phyloP scores from a whole-genome alignment of 2,113 vertebrate genomes.

The Neofelis nebulosa region DNA sequence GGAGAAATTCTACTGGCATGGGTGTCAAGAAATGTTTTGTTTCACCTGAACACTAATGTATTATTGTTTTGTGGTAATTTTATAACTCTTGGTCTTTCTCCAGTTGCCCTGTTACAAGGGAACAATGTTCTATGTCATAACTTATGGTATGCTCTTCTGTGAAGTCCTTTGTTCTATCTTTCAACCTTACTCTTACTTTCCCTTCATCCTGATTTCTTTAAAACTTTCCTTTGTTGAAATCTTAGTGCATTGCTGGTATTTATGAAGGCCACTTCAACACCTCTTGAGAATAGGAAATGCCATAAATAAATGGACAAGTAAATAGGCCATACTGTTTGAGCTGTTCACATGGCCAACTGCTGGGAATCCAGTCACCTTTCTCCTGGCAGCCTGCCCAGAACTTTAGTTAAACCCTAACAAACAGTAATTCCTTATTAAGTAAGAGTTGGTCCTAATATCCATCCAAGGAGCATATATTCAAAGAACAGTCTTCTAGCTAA shows the following conservation, averaged over 20 bases:
- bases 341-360: background rate
- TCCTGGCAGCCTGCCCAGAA: slow-evolving; percentile 3
- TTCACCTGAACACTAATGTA: background rate
- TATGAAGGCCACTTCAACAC: background rate
- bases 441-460: background rate
- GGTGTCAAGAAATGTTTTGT: background rate
- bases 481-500: background rate
- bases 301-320: slow-evolving; percentile 15
- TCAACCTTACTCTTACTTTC: background rate
- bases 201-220: background rate
- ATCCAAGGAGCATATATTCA: background rate
- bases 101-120: background rate
- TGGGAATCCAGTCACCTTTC: background rate
- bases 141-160: background rate
- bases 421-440: background rate
- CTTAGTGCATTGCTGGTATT: background rate
- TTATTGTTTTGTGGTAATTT: background rate
- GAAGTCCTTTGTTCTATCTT: background rate
- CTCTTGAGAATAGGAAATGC: background rate
- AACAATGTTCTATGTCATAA: background rate
- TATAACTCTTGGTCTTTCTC: background rate
- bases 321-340: background rate
- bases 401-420: background rate
- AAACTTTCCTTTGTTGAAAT: background rate
- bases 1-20: background rate